Conservation (phyloP, 2,797 vertebrate genomes). For the Euthynnus affinis region DNA sequence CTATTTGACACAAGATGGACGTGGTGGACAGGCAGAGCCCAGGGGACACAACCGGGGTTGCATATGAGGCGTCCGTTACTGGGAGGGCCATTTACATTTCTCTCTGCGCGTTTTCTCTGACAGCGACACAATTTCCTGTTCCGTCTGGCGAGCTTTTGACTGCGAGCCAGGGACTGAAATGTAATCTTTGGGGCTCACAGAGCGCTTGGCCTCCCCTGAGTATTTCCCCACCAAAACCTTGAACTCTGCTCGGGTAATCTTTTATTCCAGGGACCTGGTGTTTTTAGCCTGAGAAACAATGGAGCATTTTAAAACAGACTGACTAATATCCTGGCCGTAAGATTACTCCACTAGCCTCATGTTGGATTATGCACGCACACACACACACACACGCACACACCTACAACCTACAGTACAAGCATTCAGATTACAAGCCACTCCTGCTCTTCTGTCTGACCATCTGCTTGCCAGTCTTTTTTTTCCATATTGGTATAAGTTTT, state of each 20-base stretch:
- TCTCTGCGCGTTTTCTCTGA: constrained; percentile 84
- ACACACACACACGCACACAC: constrained; percentile 9
- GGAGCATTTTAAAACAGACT: constrained; percentile 67
- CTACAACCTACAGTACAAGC: not conserved
- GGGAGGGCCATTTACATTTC: constrained; percentile 88
- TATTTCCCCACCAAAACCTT: constrained; percentile 81
- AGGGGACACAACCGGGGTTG: constrained; percentile 82
- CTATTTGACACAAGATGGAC: constrained; percentile 88
- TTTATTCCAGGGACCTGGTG: constrained; percentile 74
- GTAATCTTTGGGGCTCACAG: constrained; percentile 84
- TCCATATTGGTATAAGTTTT: constrained; percentile 50
- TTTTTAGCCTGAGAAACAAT: constrained; percentile 74
- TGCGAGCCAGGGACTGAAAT: constrained; percentile 84
- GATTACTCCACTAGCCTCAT: constrained; percentile 58
- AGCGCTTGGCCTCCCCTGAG: constrained; percentile 81
- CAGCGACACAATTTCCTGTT: constrained; percentile 90
- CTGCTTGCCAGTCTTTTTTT: constrained; percentile 12
- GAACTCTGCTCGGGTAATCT: constrained; percentile 83
- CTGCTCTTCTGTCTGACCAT: constrained; percentile 16
- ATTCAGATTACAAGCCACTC: constrained; percentile 34
- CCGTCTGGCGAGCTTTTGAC: constrained; percentile 86
- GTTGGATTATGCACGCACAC: constrained; percentile 31
- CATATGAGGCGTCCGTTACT: constrained; percentile 83
- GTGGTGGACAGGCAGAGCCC: constrained; percentile 80
- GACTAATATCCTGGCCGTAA: constrained; percentile 70